Base-by-base conservation (phyloP, 2,113 vertebrate genomes). In the Smithornis capensis region DNA sequence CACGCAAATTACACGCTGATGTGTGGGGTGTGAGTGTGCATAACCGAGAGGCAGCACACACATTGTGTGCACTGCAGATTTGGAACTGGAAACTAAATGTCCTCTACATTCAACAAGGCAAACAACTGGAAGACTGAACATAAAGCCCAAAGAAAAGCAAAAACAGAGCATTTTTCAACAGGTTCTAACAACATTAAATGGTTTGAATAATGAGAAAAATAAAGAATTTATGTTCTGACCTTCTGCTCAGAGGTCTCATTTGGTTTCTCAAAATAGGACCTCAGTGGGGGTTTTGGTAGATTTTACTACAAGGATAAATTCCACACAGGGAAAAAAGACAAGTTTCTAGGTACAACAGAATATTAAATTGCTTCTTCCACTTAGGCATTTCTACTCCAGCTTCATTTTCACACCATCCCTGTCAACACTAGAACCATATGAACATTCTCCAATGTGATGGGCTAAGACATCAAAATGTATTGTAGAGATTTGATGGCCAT, bases 111-210 rank as follows among this genome's bases (percentile, higher is more conserved):
- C 83, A 75, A 23, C 18, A 37, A 63, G n/a, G 56, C 19, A 52
- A 68, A 76, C 25, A 56, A 17, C 6, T 5, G 6, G 0, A 47
- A 38, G 4, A 25, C 8, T 1, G 12, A 55, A 16, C 0, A 2
- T 2, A 56, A 81, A 88, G 33, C 12, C 42, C 55, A 50, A 7
- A 45, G 16, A 80, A 86, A 76, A 14, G 27, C 8, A 74, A 56
- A 63, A 86, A 0, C 8, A 37, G 27, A 64, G 29, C 21, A 14
- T 71, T 85, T 78, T 44, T 14, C 38, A 31, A 19, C 23, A 76
- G 8, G 8, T 52, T 65, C 33, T 35, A 27, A 23, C 11, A 37
- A 21, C 2, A 27, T 19, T 44, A 28, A n/a, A 1, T 13, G 9
- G 17, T 13, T 47, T 19, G 23, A 75, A 47, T 31, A 78, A 70